Base-by-base conservation (phyloP, 2,113 vertebrate species). In the Tachycineta bicolor region DNA sequence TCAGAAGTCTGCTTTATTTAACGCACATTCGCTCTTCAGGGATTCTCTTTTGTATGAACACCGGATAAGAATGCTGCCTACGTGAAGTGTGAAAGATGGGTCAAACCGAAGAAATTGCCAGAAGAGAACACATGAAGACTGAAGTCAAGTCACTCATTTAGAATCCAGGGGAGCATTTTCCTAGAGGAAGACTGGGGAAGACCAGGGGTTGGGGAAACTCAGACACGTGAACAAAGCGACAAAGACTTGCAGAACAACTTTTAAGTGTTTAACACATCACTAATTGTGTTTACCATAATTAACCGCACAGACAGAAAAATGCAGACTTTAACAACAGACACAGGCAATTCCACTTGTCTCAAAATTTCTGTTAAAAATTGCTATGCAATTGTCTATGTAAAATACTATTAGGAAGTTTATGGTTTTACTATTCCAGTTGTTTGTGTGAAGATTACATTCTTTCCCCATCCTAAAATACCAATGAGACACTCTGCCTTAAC, bases 131-230 rank as follows among this genome's bases (percentile, higher is more conserved):
- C 41, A 79, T n/a, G 68, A 84, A 92, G 73, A 29, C 68, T 41
- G n/a, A 84, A 84, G 53, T 43, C 74, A 87, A 86, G 55, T 62
- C 58, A 76, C 28, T 84, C 25, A 65, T 33, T 89, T 33, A 71
- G 58, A 93, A 87, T 85, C 81, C 91, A 92, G 93, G 26, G 62
- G 25, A 91, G 41, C 65, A 65, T 87, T 71, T 93, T 43, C 5
- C 41, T 43, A 13, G 41, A 14, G 41, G 41, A 14, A 43, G 41
- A 91, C 46, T 49, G 31, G 14, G 20, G 11, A 86, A 76, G 29
- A 47, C 19, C 14, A 7, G 25, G 43, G 22, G 10, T 1, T 12
- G 12, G 14, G 14, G 11, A 10, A 71, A 83, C 71, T 65, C 9
- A 11, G 28, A 73, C 58, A 85, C 11, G 14, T 9, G 26, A 39